Evolutionary conservation across 2,797 vertebrate species (phyloP), one percentile per base, ranked within the genome.

Genomic region (Aplochiton taeniatus): DNA sequence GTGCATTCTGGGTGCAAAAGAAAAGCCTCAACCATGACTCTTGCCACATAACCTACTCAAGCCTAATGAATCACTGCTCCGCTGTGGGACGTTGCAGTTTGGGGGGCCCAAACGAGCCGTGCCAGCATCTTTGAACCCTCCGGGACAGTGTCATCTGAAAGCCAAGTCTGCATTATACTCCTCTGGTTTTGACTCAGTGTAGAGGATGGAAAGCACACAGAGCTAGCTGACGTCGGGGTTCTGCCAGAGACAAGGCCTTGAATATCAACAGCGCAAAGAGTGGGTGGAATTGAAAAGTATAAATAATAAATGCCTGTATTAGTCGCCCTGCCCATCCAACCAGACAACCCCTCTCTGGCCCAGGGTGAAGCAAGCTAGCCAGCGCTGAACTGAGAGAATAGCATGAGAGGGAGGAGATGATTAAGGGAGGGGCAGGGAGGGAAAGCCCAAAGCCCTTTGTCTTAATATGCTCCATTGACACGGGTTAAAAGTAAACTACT

Each of bases 401-500:
- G 59, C 46, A n/a, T 6, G 31, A 31, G 31, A 31, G 31, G 42
- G 20, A 18, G 12, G 9, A 9, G 52, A 54, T 0, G 11, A 19
- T 19, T 19, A 19, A 3, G 10, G 17, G 52, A 19, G 12, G 20
- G 52, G 13, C 1, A 48, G 8, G 9, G 46, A 48, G 63, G 41
- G n/a, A 9, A 47, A 49, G 11, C 17, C 20, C 45, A 42, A 12
- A 59, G 63, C 56, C 58, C 62, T 66, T 50, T 43, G 54, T 57
- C 58, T 56, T 77, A 75, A 77, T 67, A 70, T 69, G 68, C 20
- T n/a, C 67, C 81, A 73, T 80, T 43, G 16, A 69, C 67, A 41
- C 49, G 66, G 78, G 85, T 87, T 85, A 68, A 69, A 83, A 72
- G 77, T 76, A 83, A 83, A 87, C 57, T 61, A 44, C 80, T 71